Evolutionary conservation across 2,888 invertebrate species (phyloP), one percentile per base, ranked within the genome.

Genomic region (Scrobipalpa atriplicella): DNA sequence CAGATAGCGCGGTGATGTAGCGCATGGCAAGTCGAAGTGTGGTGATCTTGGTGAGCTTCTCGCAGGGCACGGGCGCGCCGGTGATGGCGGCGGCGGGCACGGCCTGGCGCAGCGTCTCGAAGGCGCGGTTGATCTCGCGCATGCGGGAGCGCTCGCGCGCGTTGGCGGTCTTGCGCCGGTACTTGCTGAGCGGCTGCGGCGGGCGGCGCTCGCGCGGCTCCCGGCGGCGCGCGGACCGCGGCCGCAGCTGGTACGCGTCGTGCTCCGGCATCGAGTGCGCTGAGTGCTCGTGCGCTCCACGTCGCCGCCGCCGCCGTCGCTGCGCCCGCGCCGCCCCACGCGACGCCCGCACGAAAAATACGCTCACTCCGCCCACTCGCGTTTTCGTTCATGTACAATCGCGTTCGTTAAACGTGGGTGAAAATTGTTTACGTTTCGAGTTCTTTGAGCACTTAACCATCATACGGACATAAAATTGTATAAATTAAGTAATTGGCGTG

Each of bases 51-150:
- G 98, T 98, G 71, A 97, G 91, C 84, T 97, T 97, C 82, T 97
- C 97, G 82, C 95, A 95, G 52, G 96, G 89, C 1, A 90, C 84
- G 0, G 91, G 87, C 0, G 86, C 81, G 64, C 94, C 93, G 7
- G 94, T 93, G 75, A 90, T 87, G 69, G 93, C 93, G 13, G 94
- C 83, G 0, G 92, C 91, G 8, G 98, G 98, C 11, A 98, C 95
- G 29, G 96, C 96, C 16, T 94, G 93, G 29, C 97, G 93, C 9
- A 98, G 92, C 1, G 95, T 94, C 81, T 98, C 98, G 86, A 98
- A 98, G 0, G 98, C 98, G 69, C 95, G 94, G 89, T 98, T 98
- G 75, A 98, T 98, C 83, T 98, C 98, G 62, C 96, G 93, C 98
- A 98, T 98, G 66, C 98, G 94, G 72, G 95, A 96, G 41, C 98